Evolutionary conservation across 2,888 invertebrate species (phyloP).

Genomic region (Lepetodrilus schrolli): DNA sequence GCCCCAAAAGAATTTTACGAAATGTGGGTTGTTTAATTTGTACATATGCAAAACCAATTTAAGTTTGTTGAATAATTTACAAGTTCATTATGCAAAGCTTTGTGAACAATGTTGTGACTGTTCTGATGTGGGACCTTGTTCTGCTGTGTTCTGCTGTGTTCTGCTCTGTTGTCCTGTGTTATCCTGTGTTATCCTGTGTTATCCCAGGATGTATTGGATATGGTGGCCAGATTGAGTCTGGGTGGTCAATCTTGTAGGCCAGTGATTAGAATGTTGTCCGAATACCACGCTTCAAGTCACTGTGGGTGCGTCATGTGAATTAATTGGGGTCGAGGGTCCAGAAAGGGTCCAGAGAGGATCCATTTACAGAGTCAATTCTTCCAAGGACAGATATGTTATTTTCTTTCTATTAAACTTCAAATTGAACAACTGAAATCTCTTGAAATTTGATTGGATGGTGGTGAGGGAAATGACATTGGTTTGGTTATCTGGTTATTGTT

Average conservation of each 20-base stretch:
- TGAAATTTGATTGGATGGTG: neutral
- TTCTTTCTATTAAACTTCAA: neutral
- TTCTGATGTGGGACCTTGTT: too few relatives aligned
- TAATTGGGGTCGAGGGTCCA: constrained; percentile 21
- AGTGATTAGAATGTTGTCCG: neutral
- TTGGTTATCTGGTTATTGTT: neutral
- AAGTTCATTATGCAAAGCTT: too few relatives aligned
- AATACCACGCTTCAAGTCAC: neutral
- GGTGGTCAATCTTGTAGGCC: neutral
- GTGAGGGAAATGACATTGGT: neutral
- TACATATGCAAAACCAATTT: too few relatives aligned
- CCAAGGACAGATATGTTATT: neutral
- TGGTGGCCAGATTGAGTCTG: neutral
- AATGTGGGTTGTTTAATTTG: too few relatives aligned
- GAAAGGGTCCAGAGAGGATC: neutral
- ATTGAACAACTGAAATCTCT: neutral
- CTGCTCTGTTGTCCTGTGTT: too few relatives aligned
- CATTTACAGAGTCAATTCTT: neutral
- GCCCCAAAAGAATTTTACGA: too few relatives aligned
- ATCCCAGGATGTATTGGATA: too few relatives aligned
- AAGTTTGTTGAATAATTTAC: too few relatives aligned
- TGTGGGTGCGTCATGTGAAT: neutral
- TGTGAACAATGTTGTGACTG: too few relatives aligned
- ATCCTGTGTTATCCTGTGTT: too few relatives aligned
- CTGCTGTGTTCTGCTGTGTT: too few relatives aligned